phyloP scores from a whole-genome alignment of 2,113 vertebrate genomes.

The Melanocharis versteri region DNA sequence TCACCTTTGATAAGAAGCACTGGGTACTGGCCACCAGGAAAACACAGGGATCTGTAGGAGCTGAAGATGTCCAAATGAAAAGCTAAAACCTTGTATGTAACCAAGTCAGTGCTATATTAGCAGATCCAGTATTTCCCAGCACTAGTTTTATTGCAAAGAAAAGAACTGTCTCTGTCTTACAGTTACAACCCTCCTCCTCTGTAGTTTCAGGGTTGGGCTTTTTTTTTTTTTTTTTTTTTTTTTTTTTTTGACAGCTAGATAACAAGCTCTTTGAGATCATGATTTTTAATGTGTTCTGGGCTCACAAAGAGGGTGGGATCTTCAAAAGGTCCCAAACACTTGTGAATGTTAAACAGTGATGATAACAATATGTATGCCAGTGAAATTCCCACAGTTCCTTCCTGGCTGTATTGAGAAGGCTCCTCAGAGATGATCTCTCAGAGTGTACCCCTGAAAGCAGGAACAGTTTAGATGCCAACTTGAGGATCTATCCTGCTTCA shows the following conservation, averaged over 20 bases:
- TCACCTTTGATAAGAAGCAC: neutral
- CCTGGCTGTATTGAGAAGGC: neutral
- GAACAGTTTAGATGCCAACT: neutral
- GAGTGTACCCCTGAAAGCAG: neutral
- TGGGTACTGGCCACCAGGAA: neutral
- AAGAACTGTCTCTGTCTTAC: neutral
- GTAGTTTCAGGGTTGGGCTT: neutral
- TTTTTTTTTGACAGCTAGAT: neutral
- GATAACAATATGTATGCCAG: neutral
- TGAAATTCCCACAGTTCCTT: neutral
- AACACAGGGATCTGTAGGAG: neutral
- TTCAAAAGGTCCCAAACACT: neutral
- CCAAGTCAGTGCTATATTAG: neutral
- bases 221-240: neutral
- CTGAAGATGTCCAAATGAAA: neutral
- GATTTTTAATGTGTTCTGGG: neutral
- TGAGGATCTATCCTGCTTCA: neutral
- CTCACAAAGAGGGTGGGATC: neutral
- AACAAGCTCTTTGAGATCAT: neutral
- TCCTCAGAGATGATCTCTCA: neutral
- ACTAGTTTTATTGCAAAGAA: neutral
- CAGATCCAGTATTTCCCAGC: neutral
- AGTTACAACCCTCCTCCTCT: neutral
- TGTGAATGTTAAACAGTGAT: neutral
- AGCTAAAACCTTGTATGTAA: neutral